Conservation (phyloP, 92 coral and sea anemone species). For the Virgularia gustaviana region DNA sequence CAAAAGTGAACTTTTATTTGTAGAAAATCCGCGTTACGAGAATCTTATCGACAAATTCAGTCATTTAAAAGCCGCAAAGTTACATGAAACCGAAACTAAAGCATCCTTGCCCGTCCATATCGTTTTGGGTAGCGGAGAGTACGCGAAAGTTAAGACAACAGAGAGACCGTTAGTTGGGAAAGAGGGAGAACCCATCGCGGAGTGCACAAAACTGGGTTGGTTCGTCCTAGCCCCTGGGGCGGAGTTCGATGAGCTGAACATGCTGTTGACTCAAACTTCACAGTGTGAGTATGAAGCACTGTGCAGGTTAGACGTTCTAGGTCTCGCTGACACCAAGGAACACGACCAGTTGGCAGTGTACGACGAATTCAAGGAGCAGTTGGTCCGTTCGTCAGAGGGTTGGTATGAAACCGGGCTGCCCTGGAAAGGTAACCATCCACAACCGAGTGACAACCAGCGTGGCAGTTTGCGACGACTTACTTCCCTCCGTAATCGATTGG, state of each 20-base stretch:
- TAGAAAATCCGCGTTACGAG: slow-evolving; percentile 16
- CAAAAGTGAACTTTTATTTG: slow-evolving; percentile 3
- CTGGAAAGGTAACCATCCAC: slow-evolving; percentile 32
- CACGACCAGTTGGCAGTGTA: slow-evolving; percentile 21
- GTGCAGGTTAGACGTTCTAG: slow-evolving; percentile 32
- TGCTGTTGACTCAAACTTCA: slow-evolving; percentile 2
- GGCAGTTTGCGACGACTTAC: neutral
- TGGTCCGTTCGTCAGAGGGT: slow-evolving; percentile 14
- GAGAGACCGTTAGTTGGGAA: slow-evolving; percentile 10
- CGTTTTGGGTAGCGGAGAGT: slow-evolving; percentile 21
- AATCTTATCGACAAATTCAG: neutral
- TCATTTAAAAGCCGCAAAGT: neutral
- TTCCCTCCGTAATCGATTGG: neutral
- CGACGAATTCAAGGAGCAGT: slow-evolving; percentile 33
- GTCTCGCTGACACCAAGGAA: slow-evolving; percentile 9
- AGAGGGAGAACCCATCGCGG: slow-evolving; percentile 36
- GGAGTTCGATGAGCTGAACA: neutral
- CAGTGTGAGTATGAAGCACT: slow-evolving; percentile 28
- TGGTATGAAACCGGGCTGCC: slow-evolving; percentile 41
- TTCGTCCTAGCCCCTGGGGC: slow-evolving; percentile 24
- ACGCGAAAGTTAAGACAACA: slow-evolving; percentile 30
- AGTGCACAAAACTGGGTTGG: slow-evolving; percentile 38
- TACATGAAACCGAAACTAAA: slow-evolving; percentile 19
- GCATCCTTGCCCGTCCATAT: slow-evolving; percentile 24
- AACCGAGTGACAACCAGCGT: too few relatives aligned